Base-by-base conservation (phyloP, 2,797 vertebrate species). In the Sandelia bainsii region DNA sequence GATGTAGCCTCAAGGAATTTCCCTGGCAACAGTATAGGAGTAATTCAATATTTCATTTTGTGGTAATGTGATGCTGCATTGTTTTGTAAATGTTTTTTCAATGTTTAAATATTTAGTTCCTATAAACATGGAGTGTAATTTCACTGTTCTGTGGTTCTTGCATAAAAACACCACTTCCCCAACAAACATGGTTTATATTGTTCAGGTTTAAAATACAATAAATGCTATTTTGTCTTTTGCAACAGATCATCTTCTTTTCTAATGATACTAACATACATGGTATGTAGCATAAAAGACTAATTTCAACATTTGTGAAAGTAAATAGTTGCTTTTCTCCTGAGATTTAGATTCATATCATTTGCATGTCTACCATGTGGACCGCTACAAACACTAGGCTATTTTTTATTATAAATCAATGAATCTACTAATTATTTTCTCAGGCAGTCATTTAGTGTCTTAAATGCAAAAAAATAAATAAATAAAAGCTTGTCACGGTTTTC, bases 1-100 rank as follows among this genome's bases (percentile, higher is more conserved):
- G 65, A 69, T 52, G 19, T 27, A 72, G 75, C 74, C 50, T 64
- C 52, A 54, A 84, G 76, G 84, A 86, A 87, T 86, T 83, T 85
- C 75, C 70, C 80, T 25, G 16, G 56, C 66, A 85, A 69, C 61
- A 59, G 54, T 59, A 74, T 5, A 37, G 40, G 16, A 76, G 71
- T 81, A 82, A 84, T 91, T 76, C 48, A 62, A 83, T 87, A 74
- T 65, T 23, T 1, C 27, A 77, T 69, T 75, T 62, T 72, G 34
- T 50, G 34, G 52, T 67, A 57, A 69, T 82, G 48, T 72, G 54
- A 79, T 45, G 4, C 52, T 53, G 44, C 40, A 25, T 69, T 75
- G 56, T 52, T 83, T 82, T 75, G 17, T 66, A 49, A 75, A 57
- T 77, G 39, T 66, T 73, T 72, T 69, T 52, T 62, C 29, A 60